Percentiles rank a stretch among this genome's conserved stretches.
Conservation (phyloP, 2,797 vertebrate genomes). For the Tokudaia muenninki region DNA sequence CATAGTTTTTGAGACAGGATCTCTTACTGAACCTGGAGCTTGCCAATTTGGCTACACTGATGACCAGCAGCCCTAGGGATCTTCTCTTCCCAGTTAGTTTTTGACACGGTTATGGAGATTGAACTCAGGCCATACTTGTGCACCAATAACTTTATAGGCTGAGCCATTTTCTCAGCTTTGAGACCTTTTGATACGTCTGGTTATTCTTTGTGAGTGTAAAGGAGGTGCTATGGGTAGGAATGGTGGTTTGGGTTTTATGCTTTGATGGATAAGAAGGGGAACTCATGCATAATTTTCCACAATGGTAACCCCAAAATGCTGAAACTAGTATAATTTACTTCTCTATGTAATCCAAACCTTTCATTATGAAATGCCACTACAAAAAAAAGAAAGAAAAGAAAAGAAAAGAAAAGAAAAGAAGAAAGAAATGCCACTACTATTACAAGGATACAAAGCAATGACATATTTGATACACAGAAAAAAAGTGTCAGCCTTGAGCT, state of each 20-base stretch:
- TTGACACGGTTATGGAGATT: neutral
- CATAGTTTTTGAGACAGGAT: neutral
- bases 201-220: neutral
- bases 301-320: neutral
- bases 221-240: neutral
- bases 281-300: neutral
- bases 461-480: neutral
- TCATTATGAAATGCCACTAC: constrained; percentile 34
- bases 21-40: neutral
- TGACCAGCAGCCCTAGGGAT: neutral
- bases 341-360: constrained; percentile 13
- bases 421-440: neutral
- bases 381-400: neutral
- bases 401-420: too few relatives aligned
- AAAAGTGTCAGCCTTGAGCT: neutral
- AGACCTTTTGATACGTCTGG: neutral
- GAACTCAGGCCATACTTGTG: neutral
- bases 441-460: constrained; percentile 13
- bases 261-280: neutral
- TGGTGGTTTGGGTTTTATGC: neutral
- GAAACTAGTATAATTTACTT: constrained; percentile 13
- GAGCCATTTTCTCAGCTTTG: neutral
- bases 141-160: neutral
- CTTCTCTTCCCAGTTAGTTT: neutral
- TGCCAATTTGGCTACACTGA: neutral